phyloP scores from a whole-genome alignment of 2,888 invertebrate genomes.

The Apodemia hepburni region DNA sequence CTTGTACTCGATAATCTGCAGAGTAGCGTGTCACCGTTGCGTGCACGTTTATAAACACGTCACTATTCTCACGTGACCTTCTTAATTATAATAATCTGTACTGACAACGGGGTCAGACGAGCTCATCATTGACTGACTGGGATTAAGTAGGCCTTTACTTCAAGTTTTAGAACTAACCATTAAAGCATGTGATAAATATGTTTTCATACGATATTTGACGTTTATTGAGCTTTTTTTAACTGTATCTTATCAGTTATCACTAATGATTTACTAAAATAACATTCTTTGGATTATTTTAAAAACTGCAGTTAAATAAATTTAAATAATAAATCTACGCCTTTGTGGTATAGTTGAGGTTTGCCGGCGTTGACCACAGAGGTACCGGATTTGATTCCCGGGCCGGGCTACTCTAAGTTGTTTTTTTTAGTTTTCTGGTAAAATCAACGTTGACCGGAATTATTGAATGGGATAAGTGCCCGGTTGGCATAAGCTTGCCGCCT shows the following conservation, averaged over 20 bases:
- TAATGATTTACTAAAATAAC: no score
- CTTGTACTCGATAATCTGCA: conserved; percentile 59
- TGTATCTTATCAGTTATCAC: background rate
- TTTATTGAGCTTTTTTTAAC: background rate
- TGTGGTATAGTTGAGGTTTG: no score
- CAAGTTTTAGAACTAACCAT: background rate
- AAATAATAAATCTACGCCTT: no score
- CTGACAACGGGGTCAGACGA: conserved; percentile 48
- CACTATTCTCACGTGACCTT: conserved; percentile 62
- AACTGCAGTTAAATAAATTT: no score
- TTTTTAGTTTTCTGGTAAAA: no score
- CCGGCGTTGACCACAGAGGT: no score
- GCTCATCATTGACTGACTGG: conserved; percentile 32
- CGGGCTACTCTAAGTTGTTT: no score
- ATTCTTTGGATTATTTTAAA: no score
- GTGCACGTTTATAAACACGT: conserved; percentile 63
- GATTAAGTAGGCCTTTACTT: conserved; percentile 12
- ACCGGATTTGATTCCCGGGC: no score
- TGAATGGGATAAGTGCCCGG: no score
- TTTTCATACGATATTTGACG: background rate
- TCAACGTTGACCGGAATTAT: no score
- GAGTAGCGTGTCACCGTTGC: conserved; percentile 64
- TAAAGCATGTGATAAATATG: background rate
- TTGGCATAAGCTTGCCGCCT: no score
- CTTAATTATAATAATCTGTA: conserved; percentile 63